phyloP scores from a whole-genome alignment of 2,888 invertebrate species.

The Polyommatus iphigenia region DNA sequence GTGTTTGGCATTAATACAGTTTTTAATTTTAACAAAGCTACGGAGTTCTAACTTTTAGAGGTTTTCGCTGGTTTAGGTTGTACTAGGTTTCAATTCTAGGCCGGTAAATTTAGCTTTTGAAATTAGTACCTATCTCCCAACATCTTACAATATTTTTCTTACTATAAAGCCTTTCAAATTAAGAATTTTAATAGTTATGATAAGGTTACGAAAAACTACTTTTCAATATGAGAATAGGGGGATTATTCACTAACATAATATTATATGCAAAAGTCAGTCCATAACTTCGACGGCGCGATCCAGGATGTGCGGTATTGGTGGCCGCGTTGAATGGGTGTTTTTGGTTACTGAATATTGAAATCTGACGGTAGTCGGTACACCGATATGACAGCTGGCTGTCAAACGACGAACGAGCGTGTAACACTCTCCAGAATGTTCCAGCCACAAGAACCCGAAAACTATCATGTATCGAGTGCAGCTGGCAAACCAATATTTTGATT shows the following conservation, averaged over 20 bases:
- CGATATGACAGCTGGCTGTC: slow-evolving; percentile 9
- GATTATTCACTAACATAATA: neutral
- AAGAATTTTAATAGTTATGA: no score
- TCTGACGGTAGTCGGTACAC: neutral
- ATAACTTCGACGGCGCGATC: neutral
- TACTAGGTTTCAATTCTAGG: neutral
- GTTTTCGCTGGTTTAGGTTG: neutral
- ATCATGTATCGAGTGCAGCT: neutral
- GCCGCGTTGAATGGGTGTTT: neutral
- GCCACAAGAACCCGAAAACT: neutral
- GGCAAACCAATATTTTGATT: neutral
- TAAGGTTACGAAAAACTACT: no score
- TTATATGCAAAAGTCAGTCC: neutral
- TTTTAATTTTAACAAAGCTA: neutral
- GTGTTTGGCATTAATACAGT: neutral
- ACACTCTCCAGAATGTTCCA: neutral
- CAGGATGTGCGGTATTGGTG: neutral
- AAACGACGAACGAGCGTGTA: slow-evolving; percentile 13
- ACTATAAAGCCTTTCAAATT: no score
- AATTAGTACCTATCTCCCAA: neutral
- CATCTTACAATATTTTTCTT: neutral
- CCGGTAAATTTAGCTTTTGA: neutral
- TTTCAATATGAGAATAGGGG: no score
- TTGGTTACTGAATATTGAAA: slow-evolving; percentile 14
- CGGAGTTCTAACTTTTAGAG: neutral